phyloP scores from a whole-genome alignment of 2,888 invertebrate genomes.

The Xylota sylvarum region DNA sequence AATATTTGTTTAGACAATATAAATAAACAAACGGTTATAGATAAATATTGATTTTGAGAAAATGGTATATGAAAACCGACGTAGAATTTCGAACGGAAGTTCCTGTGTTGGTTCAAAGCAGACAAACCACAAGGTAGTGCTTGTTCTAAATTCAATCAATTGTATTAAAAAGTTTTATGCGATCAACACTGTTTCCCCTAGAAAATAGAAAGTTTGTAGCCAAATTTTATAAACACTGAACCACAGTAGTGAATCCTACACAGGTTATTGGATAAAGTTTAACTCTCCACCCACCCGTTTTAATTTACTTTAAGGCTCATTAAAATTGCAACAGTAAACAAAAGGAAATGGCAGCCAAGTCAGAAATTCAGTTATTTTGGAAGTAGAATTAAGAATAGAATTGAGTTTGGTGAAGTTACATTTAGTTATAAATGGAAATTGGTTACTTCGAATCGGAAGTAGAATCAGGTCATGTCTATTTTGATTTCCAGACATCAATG shows the following conservation, averaged over 20 bases:
- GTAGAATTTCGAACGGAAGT: too few species aligned
- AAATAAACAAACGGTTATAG: slow-evolving; percentile 29
- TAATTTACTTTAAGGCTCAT: neutral
- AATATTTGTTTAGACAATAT: slow-evolving; percentile 14
- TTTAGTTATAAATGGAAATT: too few species aligned
- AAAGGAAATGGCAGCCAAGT: too few species aligned
- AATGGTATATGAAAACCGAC: neutral
- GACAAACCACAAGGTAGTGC: neutral
- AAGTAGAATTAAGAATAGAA: too few species aligned
- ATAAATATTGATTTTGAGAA: slow-evolving; percentile 7
- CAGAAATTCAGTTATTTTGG: too few species aligned
- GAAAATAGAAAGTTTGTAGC: neutral
- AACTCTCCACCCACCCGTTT: neutral
- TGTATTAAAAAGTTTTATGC: neutral
- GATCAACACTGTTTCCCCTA: neutral
- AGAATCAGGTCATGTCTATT: too few species aligned
- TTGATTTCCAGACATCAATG: too few species aligned
- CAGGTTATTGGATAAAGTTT: neutral
- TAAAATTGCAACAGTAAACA: neutral
- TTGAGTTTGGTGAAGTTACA: too few species aligned
- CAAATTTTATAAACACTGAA: neutral
- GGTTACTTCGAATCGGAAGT: too few species aligned
- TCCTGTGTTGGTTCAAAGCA: neutral
- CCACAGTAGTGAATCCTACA: neutral
- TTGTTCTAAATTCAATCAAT: neutral